Conservation (phyloP, 35 echinoderm and acorn worm genomes). For the Ophiothrix spiculata region DNA sequence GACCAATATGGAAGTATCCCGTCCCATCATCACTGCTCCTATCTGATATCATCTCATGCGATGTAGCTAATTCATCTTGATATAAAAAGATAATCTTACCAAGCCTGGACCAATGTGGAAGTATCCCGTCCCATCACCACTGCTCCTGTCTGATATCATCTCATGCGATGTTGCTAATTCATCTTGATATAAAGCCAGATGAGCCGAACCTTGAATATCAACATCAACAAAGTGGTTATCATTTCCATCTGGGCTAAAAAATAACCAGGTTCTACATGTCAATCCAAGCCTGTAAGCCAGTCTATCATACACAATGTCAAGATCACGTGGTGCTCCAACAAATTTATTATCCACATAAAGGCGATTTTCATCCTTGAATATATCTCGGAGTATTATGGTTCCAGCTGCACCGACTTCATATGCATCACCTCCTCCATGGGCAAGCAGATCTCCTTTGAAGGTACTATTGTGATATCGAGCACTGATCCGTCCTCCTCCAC, state of each 20-base stretch:
- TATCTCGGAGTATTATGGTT: constrained; percentile 56
- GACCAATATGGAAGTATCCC: too few species aligned
- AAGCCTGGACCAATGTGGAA: constrained; percentile 92
- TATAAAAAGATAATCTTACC: too few species aligned
- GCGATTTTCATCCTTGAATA: not conserved
- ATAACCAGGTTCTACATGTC: constrained; percentile 71
- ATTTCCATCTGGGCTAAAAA: constrained; percentile 21
- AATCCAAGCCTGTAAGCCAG: constrained; percentile 25
- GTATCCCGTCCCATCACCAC: constrained; percentile 53
- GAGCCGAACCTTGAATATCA: constrained; percentile 41
- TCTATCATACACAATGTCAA: constrained; percentile 21
- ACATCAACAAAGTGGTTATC: constrained; percentile 45
- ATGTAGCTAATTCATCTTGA: too few species aligned
- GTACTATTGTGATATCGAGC: constrained; percentile 47
- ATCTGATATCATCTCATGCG: too few species aligned
- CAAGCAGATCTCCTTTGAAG: constrained; percentile 28
- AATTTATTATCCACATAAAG: constrained; percentile 59
- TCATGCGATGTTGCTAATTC: constrained; percentile 23
- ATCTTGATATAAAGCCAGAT: constrained; percentile 57
- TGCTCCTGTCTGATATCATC: constrained; percentile 27
- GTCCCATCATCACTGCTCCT: too few species aligned
- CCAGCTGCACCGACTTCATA: constrained; percentile 76
- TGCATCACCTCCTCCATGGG: constrained; percentile 45
- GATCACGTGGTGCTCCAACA: not conserved
- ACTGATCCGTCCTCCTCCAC: constrained; percentile 63